phyloP scores from a whole-genome alignment of 2,888 invertebrate genomes.

The Mesorhabditis spiculigera region DNA sequence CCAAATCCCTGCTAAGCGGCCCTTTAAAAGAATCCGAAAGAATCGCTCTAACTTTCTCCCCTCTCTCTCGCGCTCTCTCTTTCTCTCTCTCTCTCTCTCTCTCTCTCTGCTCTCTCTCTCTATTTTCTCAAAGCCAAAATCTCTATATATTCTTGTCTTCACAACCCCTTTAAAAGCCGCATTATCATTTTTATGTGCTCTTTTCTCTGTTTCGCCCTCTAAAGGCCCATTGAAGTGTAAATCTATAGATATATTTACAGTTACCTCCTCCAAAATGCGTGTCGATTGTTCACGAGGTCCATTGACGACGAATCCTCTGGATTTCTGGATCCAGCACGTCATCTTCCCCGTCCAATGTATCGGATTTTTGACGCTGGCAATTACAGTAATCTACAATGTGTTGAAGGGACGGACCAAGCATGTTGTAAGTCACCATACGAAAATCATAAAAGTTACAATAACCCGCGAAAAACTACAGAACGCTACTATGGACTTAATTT shows the following conservation, averaged over 20 bases:
- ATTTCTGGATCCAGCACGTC: not conserved
- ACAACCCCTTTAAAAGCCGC: too few relatives aligned
- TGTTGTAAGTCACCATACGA: not conserved
- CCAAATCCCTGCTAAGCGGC: too few relatives aligned
- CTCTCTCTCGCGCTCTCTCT: slow-evolving; percentile 15
- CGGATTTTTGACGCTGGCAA: not conserved
- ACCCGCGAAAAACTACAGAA: too few relatives aligned
- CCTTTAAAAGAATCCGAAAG: too few relatives aligned
- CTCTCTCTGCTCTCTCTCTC: slow-evolving; percentile 12
- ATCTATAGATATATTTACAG: not conserved
- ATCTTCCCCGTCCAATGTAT: not conserved
- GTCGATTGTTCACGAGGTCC: not conserved
- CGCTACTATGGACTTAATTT: not conserved
- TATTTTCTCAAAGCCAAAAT: slow-evolving; percentile 22
- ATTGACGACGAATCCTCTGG: slow-evolving; percentile 1
- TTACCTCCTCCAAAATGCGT: not conserved
- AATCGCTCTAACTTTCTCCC: slow-evolving; percentile 1
- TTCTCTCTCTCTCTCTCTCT: slow-evolving; percentile 17
- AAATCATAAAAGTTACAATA: too few relatives aligned
- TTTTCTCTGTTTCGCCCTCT: too few relatives aligned
- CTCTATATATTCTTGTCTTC: slow-evolving; percentile 8
- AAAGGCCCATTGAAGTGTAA: not conserved
- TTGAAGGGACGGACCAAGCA: not conserved
- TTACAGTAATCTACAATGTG: not conserved
- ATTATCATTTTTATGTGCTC: too few relatives aligned